phyloP scores from a whole-genome alignment of 1,140 invertebrate species.

The Pantala flavescens region DNA sequence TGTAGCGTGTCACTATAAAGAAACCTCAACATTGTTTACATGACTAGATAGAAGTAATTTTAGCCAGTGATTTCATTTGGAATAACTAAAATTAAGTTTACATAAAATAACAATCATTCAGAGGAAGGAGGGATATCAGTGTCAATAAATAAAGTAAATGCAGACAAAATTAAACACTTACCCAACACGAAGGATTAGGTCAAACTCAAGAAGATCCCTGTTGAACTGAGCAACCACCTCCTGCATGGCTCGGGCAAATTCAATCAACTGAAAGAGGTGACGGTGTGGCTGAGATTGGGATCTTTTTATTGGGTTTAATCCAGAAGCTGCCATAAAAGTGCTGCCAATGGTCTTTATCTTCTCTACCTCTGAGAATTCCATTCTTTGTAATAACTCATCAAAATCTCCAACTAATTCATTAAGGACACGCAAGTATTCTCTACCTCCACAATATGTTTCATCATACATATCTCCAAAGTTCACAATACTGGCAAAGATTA shows the following conservation, averaged over 20 bases:
- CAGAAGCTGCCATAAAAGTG: constrained; percentile 95
- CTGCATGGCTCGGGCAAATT: constrained; percentile 81
- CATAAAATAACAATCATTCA: too few species aligned
- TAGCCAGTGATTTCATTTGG: too few species aligned
- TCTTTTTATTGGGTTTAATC: constrained; percentile 61
- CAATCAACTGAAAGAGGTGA: constrained; percentile 76
- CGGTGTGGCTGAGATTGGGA: constrained; percentile 51
- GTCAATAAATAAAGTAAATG: too few species aligned
- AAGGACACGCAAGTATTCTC: constrained; percentile 84
- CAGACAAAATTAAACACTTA: neutral
- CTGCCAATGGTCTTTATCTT: constrained; percentile 98
- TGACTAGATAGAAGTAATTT: too few species aligned
- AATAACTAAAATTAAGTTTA: too few species aligned
- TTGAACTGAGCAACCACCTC: constrained; percentile 80
- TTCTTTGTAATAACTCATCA: constrained; percentile 75
- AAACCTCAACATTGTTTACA: too few species aligned
- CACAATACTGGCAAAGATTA: constrained; percentile 89
- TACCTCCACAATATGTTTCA: constrained; percentile 84
- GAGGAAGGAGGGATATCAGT: too few species aligned
- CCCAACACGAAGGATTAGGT: constrained; percentile 79
- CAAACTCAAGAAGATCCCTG: constrained; percentile 75
- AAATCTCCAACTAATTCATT: constrained; percentile 94
- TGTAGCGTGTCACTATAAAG: too few species aligned
- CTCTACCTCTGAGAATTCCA: constrained; percentile 79
- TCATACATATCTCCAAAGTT: constrained; percentile 96